A percentile compares a stretch with the other conserved stretches of the same genome.
Conservation (phyloP, 2,113 vertebrate species). For the Athene noctua region DNA sequence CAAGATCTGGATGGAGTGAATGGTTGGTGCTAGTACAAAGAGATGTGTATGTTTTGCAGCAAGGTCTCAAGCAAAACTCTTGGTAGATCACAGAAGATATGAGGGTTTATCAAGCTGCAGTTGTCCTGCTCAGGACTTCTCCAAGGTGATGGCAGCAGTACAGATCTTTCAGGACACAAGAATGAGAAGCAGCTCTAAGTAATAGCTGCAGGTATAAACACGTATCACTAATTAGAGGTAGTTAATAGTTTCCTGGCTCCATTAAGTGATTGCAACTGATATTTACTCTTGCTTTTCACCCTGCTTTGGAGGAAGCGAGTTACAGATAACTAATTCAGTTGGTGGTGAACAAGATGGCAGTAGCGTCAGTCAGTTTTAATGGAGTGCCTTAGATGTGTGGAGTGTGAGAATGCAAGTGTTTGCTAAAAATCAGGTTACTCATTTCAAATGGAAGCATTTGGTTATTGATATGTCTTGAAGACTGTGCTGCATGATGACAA, state of each 20-base stretch:
- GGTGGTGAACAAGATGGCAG: background rate
- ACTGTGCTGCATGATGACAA: background rate
- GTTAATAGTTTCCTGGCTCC: constrained; percentile 2
- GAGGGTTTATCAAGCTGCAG: background rate
- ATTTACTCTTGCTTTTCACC: background rate
- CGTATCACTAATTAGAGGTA: background rate
- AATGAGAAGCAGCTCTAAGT: background rate
- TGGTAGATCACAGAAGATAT: background rate
- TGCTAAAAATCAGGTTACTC: background rate
- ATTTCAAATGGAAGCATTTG: background rate
- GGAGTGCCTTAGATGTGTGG: background rate
- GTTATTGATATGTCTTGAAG: background rate
- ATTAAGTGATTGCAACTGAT: background rate
- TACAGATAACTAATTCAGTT: background rate
- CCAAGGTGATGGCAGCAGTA: background rate
- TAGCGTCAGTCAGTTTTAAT: background rate
- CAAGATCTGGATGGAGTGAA: background rate
- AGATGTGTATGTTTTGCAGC: background rate
- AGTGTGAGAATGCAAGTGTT: background rate
- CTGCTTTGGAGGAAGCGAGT: background rate
- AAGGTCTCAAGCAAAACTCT: background rate
- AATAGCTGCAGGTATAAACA: background rate
- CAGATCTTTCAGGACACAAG: background rate
- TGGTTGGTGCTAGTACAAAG: background rate
- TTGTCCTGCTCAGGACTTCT: background rate